These are phyloP conservation scores for Cuculus canorus DNA, from an alignment of 2,797 vertebrate genomes.

Conservation along the genomic window DNA sequence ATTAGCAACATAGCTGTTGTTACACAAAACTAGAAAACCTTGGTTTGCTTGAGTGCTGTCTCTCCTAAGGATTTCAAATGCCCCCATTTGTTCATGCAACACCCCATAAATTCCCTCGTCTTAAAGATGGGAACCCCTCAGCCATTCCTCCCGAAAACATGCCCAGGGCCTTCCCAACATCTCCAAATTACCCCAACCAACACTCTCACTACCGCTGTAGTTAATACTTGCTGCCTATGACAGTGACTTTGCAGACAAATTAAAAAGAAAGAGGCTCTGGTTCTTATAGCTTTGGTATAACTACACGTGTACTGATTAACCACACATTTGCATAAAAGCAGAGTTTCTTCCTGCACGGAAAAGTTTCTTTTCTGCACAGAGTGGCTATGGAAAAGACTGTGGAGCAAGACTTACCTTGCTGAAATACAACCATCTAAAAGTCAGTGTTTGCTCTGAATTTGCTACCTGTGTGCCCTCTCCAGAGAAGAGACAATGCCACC, in stretches of 20 bases:
- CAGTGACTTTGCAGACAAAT: background rate
- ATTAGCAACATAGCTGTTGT: background rate
- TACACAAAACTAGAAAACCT: background rate
- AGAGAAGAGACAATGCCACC: background rate
- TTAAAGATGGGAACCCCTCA: background rate
- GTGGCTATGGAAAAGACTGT: background rate
- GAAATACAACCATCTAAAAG: background rate
- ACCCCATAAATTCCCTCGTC: background rate
- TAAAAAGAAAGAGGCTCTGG: background rate
- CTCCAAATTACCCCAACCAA: background rate
- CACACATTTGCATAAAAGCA: background rate
- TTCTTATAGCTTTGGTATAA: background rate
- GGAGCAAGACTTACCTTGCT: background rate
- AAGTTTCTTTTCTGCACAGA: background rate
- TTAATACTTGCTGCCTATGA: background rate
- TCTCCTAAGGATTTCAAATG: background rate
- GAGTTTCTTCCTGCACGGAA: background rate
- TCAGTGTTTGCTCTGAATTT: background rate
- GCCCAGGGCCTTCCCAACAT: background rate
- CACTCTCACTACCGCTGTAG: rapidly evolving
- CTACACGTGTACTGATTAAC: background rate
- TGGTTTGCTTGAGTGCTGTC: background rate
- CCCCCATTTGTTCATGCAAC: background rate
- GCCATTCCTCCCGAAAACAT: background rate
- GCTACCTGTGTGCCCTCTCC: background rate